Evolutionary conservation across 1,140 invertebrate genomes (phyloP), one percentile per base, ranked within the genome.

Genomic region (Heliconius congener): DNA sequence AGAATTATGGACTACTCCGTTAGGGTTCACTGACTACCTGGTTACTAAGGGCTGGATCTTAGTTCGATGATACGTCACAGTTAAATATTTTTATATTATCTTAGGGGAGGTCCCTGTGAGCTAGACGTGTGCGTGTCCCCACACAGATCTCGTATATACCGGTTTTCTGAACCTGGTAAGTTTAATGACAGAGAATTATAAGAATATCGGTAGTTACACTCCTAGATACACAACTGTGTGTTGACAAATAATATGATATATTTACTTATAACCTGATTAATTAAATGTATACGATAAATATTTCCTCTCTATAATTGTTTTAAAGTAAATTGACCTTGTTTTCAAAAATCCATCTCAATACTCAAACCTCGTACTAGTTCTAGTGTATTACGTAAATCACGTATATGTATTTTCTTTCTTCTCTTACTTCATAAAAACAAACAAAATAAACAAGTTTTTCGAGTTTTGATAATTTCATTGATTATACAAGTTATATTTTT

Each of bases 321-420:
- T 77, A 77, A 73, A 57, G n/a, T 55, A 57, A 42, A 66, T 82
- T 81, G 86, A 85, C 91, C 91, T 93, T 91, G 89, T 83, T 76
- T 85, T 74, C 74, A 76, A 87, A 87, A 86, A 87, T 86, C 76
- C 79, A 82, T 82, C 86, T 83, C 82, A 87, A 90, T 90, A 84
- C 82, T 73, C 74, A 81, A 90, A 86, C 89, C 90, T 91, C 90
- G 89, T 84, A 86, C 88, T 83, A 90, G 81, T 82, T 88, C 86
- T 83, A 84, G 70, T 79, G 39, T 72, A 84, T 90, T 88, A 88
- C 89, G 87, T 91, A 88, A 92, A 90, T 78, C 77, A 75, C 73
- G 81, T 82, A 84, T 57, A 46, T 46, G 13, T 46, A 27, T 74
- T 82, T 86, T 87, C 57, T 60, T 60, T 60, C 57, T 60, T 60